These are phyloP conservation scores for Anoplolepis gracilipes DNA, from an alignment of 1,140 invertebrate genomes.

Conservation along the genomic window DNA sequence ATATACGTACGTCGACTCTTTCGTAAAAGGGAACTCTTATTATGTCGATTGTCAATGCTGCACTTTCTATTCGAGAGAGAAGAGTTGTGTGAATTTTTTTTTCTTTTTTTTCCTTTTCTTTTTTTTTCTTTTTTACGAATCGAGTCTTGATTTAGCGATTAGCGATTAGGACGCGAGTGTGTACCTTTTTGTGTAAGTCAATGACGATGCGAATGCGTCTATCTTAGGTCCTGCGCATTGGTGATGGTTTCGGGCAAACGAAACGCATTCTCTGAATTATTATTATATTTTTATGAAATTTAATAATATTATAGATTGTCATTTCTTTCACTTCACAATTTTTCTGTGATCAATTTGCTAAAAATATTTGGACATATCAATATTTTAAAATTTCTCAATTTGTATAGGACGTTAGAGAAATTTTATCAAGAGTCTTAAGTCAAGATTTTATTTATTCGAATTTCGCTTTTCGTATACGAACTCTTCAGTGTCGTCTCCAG, in stretches of 20 bases:
- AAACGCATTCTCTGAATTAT: not conserved
- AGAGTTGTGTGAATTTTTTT: slow-evolving; percentile 6
- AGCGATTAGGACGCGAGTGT: slow-evolving; percentile 19
- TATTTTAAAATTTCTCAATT: not conserved
- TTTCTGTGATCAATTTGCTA: not conserved
- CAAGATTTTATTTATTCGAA: not conserved
- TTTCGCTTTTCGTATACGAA: not conserved
- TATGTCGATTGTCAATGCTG: slow-evolving; percentile 86
- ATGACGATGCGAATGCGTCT: slow-evolving; percentile 21
- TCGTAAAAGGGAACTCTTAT: slow-evolving; percentile 71
- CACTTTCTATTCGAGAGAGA: slow-evolving; percentile 81
- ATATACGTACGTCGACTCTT: slow-evolving; percentile 62
- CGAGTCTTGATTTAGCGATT: slow-evolving; percentile 23
- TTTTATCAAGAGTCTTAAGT: not conserved
- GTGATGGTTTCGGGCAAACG: not conserved
- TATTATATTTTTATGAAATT: not conserved
- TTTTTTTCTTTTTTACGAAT: slow-evolving; percentile 23
- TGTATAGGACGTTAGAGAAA: not conserved
- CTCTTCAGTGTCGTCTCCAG: not conserved
- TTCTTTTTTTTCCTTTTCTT: not conserved
- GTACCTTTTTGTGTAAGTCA: slow-evolving; percentile 29
- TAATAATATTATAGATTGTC: not conserved
- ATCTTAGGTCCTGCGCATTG: slow-evolving; percentile 28
- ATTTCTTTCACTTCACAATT: not conserved
- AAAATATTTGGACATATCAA: not conserved